Evolutionary conservation across 2,797 vertebrate genomes (phyloP).

Genomic region (Erethizon dorsatum): DNA sequence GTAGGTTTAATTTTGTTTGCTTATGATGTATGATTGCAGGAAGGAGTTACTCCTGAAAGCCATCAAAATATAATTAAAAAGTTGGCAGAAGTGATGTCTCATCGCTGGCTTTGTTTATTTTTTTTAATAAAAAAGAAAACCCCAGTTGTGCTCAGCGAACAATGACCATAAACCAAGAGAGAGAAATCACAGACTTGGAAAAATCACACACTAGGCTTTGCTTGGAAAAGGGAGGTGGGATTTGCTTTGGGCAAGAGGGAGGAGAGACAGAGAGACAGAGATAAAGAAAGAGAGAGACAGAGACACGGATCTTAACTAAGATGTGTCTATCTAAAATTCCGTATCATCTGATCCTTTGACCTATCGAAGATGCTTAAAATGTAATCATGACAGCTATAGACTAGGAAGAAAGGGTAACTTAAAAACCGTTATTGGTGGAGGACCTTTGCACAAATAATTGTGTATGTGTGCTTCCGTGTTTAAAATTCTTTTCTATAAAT

Average conservation of each 20-base stretch:
- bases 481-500: background rate
- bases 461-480: background rate
- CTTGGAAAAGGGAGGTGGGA: rapidly evolving
- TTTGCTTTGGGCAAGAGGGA: background rate
- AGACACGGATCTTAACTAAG: background rate
- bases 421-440: no score
- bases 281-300: background rate
- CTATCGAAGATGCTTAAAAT: background rate
- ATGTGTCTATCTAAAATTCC: background rate
- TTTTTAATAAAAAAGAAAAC: slow-evolving; percentile 64
- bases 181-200: background rate
- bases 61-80: slow-evolving; percentile 26
- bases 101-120: slow-evolving; percentile 49
- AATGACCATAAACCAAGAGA: background rate
- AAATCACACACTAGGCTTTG: background rate
- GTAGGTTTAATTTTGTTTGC: background rate
- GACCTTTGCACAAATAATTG: background rate
- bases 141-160: background rate
- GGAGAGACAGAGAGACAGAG: background rate
- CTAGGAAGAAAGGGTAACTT: background rate
- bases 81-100: slow-evolving; percentile 7
- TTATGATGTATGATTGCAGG: background rate
- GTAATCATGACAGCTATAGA: rapidly evolving
- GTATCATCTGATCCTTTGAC: background rate
- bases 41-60: slow-evolving; percentile 14